phyloP scores from a whole-genome alignment of 1,140 invertebrate species.

The Drosophila truncata region DNA sequence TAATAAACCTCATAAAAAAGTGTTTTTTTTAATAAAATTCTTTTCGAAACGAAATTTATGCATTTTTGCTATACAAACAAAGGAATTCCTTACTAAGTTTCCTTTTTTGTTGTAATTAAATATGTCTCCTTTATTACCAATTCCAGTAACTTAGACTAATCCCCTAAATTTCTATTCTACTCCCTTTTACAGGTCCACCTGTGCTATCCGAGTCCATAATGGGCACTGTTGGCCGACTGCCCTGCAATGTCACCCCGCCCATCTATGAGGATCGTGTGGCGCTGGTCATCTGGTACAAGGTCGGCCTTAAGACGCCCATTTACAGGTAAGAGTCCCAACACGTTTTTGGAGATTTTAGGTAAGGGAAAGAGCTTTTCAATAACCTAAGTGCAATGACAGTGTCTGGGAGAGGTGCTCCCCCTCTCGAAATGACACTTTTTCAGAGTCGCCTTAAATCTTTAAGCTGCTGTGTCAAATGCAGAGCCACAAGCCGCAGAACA shows the following conservation, averaged over 20 bases:
- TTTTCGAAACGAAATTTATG: neutral
- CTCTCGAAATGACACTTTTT: slow-evolving; percentile 22
- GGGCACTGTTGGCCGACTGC: slow-evolving; percentile 90
- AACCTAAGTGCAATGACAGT: slow-evolving; percentile 1
- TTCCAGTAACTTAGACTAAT: neutral
- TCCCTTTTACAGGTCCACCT: slow-evolving; percentile 86
- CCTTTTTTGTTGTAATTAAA: neutral
- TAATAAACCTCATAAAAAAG: too few species aligned
- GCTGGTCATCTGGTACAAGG: slow-evolving; percentile 95
- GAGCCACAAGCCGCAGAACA: slow-evolving; percentile 39
- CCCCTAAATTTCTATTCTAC: slow-evolving; percentile 27
- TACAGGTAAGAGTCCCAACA: slow-evolving; percentile 91
- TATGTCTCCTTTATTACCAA: too few species aligned
- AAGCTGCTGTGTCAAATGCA: slow-evolving; percentile 70
- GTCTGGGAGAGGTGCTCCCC: neutral
- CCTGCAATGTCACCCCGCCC: slow-evolving; percentile 92
- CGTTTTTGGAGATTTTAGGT: neutral
- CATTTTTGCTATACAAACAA: too few species aligned
- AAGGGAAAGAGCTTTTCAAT: slow-evolving; percentile 3
- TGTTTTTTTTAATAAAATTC: too few species aligned
- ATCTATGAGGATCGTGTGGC: slow-evolving; percentile 91
- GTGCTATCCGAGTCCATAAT: slow-evolving; percentile 90
- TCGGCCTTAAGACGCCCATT: slow-evolving; percentile 90
- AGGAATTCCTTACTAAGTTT: too few species aligned
- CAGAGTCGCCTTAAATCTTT: slow-evolving; percentile 44